Evolutionary conservation across 2,888 invertebrate species (phyloP).

Genomic region (Agrotis exclamationis): DNA sequence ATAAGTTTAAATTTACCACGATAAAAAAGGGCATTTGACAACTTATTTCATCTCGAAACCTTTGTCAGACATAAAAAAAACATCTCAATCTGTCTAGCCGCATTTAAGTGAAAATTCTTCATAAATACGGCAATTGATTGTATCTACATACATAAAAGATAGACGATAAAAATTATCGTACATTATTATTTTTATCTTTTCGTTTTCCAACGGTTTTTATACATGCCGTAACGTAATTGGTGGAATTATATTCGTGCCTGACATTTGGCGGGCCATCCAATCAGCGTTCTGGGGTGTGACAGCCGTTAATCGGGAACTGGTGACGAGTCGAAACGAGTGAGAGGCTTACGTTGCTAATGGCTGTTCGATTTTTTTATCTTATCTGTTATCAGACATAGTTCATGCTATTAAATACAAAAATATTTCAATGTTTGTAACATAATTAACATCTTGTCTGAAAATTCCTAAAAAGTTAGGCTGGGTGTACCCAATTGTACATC

Average conservation of each 20-base stretch:
- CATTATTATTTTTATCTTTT: constrained; percentile 19
- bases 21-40: no score
- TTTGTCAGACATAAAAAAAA: not conserved
- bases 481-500: no score
- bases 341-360: constrained; percentile 4
- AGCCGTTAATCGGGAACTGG: constrained; percentile 39
- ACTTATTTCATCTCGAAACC: not conserved
- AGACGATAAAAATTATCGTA: not conserved
- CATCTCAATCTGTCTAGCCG: not conserved
- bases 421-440: no score
- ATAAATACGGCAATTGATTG: not conserved
- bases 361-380: not conserved
- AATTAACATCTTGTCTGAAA: no score
- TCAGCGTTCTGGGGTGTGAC: constrained; percentile 35
- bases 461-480: no score
- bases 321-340: constrained; percentile 25
- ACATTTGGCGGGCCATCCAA: constrained; percentile 43
- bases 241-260: constrained; percentile 41
- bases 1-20: no score
- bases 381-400: not conserved
- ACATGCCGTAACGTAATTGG: constrained; percentile 38
- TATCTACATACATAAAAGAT: not conserved
- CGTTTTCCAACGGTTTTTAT: not conserved
- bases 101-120: not conserved
- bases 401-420: not conserved